Evolutionary conservation across 1,140 invertebrate genomes (phyloP), one percentile per base, ranked within the genome.

Genomic region (Prorops nasuta): DNA sequence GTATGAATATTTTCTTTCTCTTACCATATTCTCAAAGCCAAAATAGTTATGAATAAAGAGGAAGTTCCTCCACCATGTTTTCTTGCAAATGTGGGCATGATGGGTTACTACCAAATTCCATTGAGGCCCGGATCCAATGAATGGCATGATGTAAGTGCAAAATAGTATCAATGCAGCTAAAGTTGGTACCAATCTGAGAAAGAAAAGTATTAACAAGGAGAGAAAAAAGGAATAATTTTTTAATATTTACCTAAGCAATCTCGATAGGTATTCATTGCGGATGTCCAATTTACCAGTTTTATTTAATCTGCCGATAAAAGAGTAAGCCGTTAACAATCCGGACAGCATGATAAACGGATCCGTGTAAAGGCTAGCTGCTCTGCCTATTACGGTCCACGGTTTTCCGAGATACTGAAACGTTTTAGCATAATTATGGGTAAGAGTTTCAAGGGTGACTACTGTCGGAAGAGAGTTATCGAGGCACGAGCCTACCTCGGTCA

Each of bases 301-400:
- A 3, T 81, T 76, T 4, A 87, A 61, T 57, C 81, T 81, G 51
- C 83, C 80, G 8, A 86, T 57, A 2, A 88, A 80, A 6, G 83
- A 83, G 61, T 87, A 84, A 0, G 85, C 77, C 6, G 86, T 87
- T 24, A 89, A 64, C 24, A 87, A 81, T 7, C 86, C 88, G 39
- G 86, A 88, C 28, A 90, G 75, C 79, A 89, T 86, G 9, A 90
- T 81, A 58, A 90, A 90, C 16, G 85, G 85, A 71, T 90, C 88
- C 1, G 88, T 90, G 56, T 90, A 89, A 2, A 90, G 71, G 59
- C 86, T 88, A 0, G 88, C 86, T 1, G 86, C 87, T 36, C 87
- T 78, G 18, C 84, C 86, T 15, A 89, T 70, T 1, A 88, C 84
- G 1, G 85, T 85, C 85, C 86, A 89, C 0, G 84, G 81, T 76